These are phyloP conservation scores for Barypeithes pellucidus DNA, from an alignment of 2,888 invertebrate species.

Conservation along the genomic window DNA sequence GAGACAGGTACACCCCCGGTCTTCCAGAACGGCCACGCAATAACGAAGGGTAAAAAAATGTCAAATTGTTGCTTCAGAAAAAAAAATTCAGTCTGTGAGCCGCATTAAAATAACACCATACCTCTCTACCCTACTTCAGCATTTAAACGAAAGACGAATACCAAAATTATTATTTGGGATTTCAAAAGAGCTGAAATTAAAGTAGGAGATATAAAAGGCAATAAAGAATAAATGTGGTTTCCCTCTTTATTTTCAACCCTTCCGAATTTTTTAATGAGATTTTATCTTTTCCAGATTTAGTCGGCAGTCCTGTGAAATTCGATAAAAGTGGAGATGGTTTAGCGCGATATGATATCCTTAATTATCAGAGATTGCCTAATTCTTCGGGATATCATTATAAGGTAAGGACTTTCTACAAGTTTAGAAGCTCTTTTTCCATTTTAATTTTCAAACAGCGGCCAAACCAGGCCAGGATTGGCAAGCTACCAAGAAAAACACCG, in stretches of 20 bases:
- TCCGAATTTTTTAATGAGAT: conserved; percentile 21
- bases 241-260: conserved; percentile 18
- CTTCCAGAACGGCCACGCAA: no score
- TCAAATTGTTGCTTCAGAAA: no score
- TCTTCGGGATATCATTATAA: conserved; percentile 73
- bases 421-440: conserved; percentile 5
- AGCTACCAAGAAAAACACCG: no score
- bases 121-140: no score
- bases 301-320: conserved; percentile 80
- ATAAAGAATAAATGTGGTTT: conserved; percentile 14
- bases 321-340: conserved; percentile 83
- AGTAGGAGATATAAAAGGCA: not conserved
- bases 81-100: no score
- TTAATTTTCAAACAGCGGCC: conserved; percentile 8
- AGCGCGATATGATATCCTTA: conserved; percentile 82
- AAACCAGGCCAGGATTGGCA: not conserved
- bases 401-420: conserved; percentile 63
- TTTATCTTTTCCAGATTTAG: conserved; percentile 73
- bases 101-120: no score
- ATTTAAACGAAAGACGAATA: not conserved
- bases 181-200: no score
- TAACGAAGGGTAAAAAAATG: no score
- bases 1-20: no score
- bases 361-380: conserved; percentile 75
- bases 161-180: not conserved